Percentiles rank a stretch among this genome's conserved stretches.
These are phyloP conservation scores for Epistrophe eligans DNA, from an alignment of 2,888 invertebrate species.

Conservation along the genomic window DNA sequence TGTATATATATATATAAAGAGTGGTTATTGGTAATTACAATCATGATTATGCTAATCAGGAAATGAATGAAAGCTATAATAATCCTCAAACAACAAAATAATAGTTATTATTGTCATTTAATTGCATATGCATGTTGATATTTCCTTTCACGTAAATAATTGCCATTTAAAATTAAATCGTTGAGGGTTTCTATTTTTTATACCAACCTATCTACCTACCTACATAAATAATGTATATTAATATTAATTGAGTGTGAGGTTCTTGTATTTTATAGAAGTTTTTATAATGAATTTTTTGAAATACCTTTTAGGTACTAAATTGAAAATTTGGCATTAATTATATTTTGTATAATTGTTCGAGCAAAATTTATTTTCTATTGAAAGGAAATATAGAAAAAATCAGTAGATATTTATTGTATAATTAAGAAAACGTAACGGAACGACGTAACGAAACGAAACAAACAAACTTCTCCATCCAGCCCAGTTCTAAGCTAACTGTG, in stretches of 20 bases:
- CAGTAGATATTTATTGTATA: too few relatives aligned
- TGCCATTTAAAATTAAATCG: slow-evolving; percentile 50
- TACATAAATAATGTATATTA: background rate
- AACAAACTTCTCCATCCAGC: too few relatives aligned
- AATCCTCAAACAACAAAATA: slow-evolving; percentile 66
- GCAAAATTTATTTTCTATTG: too few relatives aligned
- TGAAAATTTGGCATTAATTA: background rate
- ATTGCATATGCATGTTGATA: slow-evolving; percentile 42
- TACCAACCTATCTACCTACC: too few relatives aligned
- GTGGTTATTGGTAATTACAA: slow-evolving; percentile 65
- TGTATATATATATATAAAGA: slow-evolving; percentile 1
- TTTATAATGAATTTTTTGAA: too few relatives aligned
- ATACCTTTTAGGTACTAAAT: background rate
- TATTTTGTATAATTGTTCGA: too few relatives aligned
- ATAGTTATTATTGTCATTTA: slow-evolving; percentile 60
- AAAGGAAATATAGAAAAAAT: too few relatives aligned
- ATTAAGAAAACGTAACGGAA: too few relatives aligned
- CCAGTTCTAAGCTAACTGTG: too few relatives aligned
- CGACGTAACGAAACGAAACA: too few relatives aligned
- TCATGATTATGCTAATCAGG: slow-evolving; percentile 73
- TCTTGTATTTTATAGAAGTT: background rate
- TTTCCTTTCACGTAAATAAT: slow-evolving; percentile 49
- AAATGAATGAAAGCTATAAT: slow-evolving; percentile 71
- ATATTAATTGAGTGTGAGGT: slow-evolving; percentile 5
- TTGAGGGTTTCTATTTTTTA: slow-evolving; percentile 5